Evolutionary conservation across 2,113 vertebrate species (phyloP).

Genomic region (Gambusia affinis): DNA sequence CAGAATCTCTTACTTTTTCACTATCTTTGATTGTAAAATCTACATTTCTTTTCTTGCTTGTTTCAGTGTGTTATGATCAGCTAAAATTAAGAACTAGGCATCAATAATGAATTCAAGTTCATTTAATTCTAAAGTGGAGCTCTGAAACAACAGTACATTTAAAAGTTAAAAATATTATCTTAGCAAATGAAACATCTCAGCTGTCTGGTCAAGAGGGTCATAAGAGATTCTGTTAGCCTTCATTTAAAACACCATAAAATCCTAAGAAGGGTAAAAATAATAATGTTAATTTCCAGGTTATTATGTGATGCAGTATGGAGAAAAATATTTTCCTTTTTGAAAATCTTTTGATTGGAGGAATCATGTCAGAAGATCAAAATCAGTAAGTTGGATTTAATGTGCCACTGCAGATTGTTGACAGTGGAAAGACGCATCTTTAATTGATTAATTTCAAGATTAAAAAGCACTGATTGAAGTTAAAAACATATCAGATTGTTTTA

Average conservation of each 20-base stretch:
- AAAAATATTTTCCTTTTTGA: not conserved
- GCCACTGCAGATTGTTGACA: no score
- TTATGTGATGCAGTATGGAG: not conserved
- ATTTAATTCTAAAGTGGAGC: no score
- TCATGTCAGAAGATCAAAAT: no score
- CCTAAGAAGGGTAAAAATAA: no score
- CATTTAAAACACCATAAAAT: no score
- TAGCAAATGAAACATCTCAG: not conserved
- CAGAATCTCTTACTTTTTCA: slow-evolving; percentile 42
- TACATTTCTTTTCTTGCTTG: not conserved
- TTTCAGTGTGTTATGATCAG: not conserved
- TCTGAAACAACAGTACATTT: not conserved
- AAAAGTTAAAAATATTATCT: not conserved
- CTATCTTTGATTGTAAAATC: slow-evolving; percentile 47
- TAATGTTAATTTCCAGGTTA: not conserved
- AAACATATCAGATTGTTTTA: not conserved
- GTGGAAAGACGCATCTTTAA: no score
- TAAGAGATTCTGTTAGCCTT: no score
- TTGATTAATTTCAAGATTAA: no score
- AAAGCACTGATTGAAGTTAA: not conserved
- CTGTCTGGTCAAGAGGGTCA: not conserved
- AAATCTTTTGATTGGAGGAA: not conserved
- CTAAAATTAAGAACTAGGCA: not conserved
- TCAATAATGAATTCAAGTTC: not conserved
- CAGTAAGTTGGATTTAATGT: no score